Percentiles rank a stretch among this genome's conserved stretches.
phyloP scores from a whole-genome alignment of 1,140 invertebrate species.

The Drosophila setifemur region DNA sequence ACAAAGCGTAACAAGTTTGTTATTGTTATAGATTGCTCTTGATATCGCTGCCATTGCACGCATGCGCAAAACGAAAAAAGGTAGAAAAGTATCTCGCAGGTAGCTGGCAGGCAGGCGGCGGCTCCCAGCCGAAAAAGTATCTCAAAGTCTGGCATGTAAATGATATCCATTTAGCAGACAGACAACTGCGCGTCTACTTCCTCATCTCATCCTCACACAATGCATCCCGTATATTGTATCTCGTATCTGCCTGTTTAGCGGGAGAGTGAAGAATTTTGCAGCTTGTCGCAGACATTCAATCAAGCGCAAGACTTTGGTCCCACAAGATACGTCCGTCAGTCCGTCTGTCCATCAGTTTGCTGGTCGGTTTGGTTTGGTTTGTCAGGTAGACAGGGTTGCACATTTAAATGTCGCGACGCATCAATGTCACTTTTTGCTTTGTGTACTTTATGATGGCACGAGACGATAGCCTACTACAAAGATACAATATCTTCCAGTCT shows the following conservation, averaged over 20 bases:
- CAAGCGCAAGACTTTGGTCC: constrained; percentile 19
- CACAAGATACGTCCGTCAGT: not conserved
- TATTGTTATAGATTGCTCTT: constrained; percentile 50
- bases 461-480: constrained; percentile 16
- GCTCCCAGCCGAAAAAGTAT: constrained; percentile 38
- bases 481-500: constrained; percentile 18
- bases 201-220: constrained; percentile 30
- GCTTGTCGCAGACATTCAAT: constrained; percentile 30
- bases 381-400: constrained; percentile 36
- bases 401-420: constrained; percentile 65
- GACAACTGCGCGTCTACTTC: no score
- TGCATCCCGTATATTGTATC: no score
- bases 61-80: constrained; percentile 44
- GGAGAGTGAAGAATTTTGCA: constrained; percentile 44
- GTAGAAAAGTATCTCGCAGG: constrained; percentile 30
- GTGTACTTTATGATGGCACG: constrained; percentile 42
- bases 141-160: constrained; percentile 52
- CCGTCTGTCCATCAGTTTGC: not conserved
- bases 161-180: constrained; percentile 51
- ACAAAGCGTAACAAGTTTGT: constrained; percentile 76
- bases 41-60: constrained; percentile 40
- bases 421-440: constrained; percentile 47
- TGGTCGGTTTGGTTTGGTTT: constrained; percentile 1
- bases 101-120: constrained; percentile 11
- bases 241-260: constrained; percentile 38